Conservation (phyloP, 2,888 invertebrate genomes). For the Diarsia brunnea region DNA sequence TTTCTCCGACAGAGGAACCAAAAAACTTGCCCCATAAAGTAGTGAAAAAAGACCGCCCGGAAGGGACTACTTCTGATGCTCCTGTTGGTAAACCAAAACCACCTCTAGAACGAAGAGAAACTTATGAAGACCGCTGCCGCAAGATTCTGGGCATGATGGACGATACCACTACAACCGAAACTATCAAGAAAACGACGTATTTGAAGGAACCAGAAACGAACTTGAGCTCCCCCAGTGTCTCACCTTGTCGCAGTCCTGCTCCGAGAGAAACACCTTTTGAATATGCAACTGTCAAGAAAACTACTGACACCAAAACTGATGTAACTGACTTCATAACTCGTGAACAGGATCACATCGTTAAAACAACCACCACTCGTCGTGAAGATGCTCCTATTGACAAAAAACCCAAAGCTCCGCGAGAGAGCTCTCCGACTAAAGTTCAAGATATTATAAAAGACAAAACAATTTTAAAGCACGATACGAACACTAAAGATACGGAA, state of each 20-base stretch:
- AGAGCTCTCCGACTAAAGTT: conserved; percentile 78
- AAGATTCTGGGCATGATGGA: conserved; percentile 93
- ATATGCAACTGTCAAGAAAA: conserved; percentile 61
- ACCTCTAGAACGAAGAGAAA: conserved; percentile 92
- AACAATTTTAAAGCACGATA: conserved; percentile 35
- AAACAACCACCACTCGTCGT: conserved; percentile 54
- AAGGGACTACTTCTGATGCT: conserved; percentile 69
- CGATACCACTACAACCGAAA: conserved; percentile 73
- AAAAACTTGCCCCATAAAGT: conserved; percentile 74
- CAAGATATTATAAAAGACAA: conserved; percentile 71
- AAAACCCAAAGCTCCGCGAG: conserved; percentile 65
- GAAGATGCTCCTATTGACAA: conserved; percentile 41
- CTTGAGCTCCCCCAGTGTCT: conserved; percentile 77
- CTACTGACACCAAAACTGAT: conserved; percentile 60
- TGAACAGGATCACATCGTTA: conserved; percentile 73
- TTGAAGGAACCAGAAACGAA: conserved; percentile 69
- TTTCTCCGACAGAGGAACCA: conserved; percentile 81
- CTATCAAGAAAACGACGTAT: conserved; percentile 52
- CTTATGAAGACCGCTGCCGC: conserved; percentile 93
- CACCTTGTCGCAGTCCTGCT: conserved; percentile 79
- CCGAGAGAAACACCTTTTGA: conserved; percentile 71
- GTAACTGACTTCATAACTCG: conserved; percentile 73
- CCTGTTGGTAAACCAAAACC: conserved; percentile 87
- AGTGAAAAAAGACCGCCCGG: conserved; percentile 77
- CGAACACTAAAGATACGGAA: conserved; percentile 41